Conservation (phyloP, 2,888 invertebrate species). For the Parnassius mnemosyne region DNA sequence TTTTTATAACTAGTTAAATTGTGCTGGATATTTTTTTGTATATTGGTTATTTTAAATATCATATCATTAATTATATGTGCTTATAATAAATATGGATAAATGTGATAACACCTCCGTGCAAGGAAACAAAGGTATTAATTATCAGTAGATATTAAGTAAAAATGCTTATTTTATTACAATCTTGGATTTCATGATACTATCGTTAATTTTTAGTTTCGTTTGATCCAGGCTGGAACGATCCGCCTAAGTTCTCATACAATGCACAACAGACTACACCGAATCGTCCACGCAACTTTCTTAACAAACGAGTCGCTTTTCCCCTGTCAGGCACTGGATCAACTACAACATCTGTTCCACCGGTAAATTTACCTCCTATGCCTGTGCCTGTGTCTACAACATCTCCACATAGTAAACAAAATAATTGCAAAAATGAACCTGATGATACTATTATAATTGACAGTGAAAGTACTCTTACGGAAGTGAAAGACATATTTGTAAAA, state of each 20-base stretch:
- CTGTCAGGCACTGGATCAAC: slow-evolving; percentile 47
- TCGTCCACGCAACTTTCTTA: slow-evolving; percentile 69
- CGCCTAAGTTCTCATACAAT: slow-evolving; percentile 74
- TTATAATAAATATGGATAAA: slow-evolving; percentile 40
- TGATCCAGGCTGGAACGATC: slow-evolving; percentile 82
- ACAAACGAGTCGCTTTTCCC: slow-evolving; percentile 79
- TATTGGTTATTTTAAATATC: too few relatives aligned
- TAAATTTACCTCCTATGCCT: slow-evolving; percentile 54
- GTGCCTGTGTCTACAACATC: slow-evolving; percentile 42
- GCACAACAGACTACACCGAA: slow-evolving; percentile 59
- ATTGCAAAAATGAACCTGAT: slow-evolving; percentile 24
- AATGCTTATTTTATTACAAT: background rate
- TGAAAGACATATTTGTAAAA: slow-evolving; percentile 53
- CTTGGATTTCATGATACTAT: slow-evolving; percentile 4
- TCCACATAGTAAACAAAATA: slow-evolving; percentile 28
- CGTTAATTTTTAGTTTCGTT: slow-evolving; percentile 53
- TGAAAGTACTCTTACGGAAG: slow-evolving; percentile 54
- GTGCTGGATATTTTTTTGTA: background rate
- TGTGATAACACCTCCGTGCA: slow-evolving; percentile 39
- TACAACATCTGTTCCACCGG: slow-evolving; percentile 37
- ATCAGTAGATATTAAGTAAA: background rate
- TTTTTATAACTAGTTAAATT: background rate
- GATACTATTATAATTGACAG: slow-evolving; percentile 47
- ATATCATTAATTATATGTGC: background rate
- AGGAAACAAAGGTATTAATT: slow-evolving; percentile 40